Base-by-base conservation (phyloP, 2,888 invertebrate species). In the Pterostichus madidus region DNA sequence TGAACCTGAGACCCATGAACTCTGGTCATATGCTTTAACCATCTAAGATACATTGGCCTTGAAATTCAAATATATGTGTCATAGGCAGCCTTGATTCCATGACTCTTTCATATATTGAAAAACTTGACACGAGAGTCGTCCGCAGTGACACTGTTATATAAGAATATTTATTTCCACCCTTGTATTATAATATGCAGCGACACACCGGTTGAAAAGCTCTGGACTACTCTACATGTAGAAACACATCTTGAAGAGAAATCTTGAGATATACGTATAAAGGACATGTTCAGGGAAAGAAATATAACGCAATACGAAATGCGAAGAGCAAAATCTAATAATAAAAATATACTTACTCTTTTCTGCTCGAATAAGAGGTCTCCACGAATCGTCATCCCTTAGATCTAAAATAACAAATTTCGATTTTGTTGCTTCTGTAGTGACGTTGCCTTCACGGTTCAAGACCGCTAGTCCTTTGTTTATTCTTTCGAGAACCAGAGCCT, bases 391-490 rank as follows among this genome's bases (percentile, higher is more conserved):
- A 56, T 87, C 87, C 35, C 86, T 86, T 84, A 90, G 85, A 84
- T 90, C 90, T 32, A 88, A 87, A 80, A 90, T 86, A 64, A 87
- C 85, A 85, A 88, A 89, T 73, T 86, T 85, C 52, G 85, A 85
- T 13, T 56, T 80, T 8, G 52, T 52, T 31, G 71, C 71, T 39
- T 80, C 71, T 32, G 5, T 1, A 5, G 71, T 49, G 35, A 31
- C 11, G 32, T 39, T 64, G 15, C 49, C 35, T 10, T 44, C 35
- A 8, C 39, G 39, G 1, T 78, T 56, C n/a, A 80, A 39, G 10
- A 71, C 68, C 2, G 53, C 15, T 6, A 80, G 52, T 11, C 80
- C 71, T 71, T 71, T 80, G 44, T 71, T 71, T 64, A 80, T 53
- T 39, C 56, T 80, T 24, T 80, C 80, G 11, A 80, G 52, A 44